A percentile compares a stretch with the other conserved stretches of the same genome.
Conservation (phyloP, 1,140 invertebrate species). For the Protaetia brevitarsis region DNA sequence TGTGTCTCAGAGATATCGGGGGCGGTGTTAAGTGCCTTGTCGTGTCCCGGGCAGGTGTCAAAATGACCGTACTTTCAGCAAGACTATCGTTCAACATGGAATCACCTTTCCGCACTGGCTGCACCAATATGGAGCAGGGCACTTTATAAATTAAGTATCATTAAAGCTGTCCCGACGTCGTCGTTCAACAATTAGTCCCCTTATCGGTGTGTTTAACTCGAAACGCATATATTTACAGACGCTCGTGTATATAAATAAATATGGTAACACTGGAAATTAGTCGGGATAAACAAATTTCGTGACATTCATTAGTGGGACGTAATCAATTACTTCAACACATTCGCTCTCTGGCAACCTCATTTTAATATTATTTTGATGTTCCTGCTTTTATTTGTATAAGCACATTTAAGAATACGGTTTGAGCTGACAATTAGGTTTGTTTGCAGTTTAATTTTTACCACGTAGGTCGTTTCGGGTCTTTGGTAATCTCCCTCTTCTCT, state of each 20-base stretch:
- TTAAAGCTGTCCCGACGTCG: conserved; percentile 20
- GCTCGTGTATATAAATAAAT: not conserved
- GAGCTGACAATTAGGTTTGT: too few relatives aligned
- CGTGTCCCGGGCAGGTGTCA: conserved; percentile 19
- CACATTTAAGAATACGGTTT: too few relatives aligned
- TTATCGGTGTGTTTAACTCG: conserved; percentile 6
- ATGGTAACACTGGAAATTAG: not conserved
- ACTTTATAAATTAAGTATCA: conserved; percentile 21
- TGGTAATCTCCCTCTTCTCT: too few relatives aligned
- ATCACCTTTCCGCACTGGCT: conserved; percentile 7
- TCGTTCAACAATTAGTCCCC: conserved; percentile 1
- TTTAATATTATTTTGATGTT: too few relatives aligned
- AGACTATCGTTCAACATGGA: conserved; percentile 13
- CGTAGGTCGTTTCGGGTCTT: too few relatives aligned
- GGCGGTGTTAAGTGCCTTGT: conserved; percentile 23
- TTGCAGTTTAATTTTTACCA: too few relatives aligned
- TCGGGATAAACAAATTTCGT: not conserved
- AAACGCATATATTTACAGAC: not conserved
- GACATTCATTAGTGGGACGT: not conserved
- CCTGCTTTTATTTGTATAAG: too few relatives aligned
- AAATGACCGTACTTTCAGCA: conserved; percentile 5
- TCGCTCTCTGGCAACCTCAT: too few relatives aligned
- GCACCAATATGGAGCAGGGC: not conserved
- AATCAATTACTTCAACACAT: not conserved
- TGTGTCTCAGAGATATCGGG: conserved; percentile 10